Percentiles rank a stretch among this genome's conserved stretches.
phyloP scores from a whole-genome alignment of 2,797 vertebrate genomes.

The Tenualosa ilisha region DNA sequence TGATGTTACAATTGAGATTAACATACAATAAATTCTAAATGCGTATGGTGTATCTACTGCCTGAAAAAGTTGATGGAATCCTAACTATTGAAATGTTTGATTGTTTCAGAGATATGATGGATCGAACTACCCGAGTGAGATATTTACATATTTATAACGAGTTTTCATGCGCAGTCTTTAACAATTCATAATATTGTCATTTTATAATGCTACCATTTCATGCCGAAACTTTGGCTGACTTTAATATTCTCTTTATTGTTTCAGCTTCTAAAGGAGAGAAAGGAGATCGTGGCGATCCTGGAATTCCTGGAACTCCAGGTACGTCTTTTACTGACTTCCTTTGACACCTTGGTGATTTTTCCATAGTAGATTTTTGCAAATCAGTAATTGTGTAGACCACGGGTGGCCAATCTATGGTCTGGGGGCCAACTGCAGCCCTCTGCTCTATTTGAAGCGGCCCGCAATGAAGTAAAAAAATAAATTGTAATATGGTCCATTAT shows the following conservation, averaged over 20 bases:
- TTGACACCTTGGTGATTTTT: neutral
- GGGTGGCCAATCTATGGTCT: too few relatives aligned
- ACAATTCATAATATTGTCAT: neutral
- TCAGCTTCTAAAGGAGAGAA: conserved; percentile 86
- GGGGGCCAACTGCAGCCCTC: too few relatives aligned
- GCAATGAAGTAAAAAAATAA: too few relatives aligned
- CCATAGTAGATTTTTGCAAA: neutral
- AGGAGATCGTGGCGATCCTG: conserved; percentile 77
- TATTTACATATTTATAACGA: neutral
- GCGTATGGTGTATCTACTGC: neutral
- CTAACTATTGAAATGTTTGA: neutral
- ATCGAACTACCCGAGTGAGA: conserved; percentile 69
- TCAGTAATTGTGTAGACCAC: too few relatives aligned
- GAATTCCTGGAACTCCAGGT: conserved; percentile 85
- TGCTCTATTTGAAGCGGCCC: too few relatives aligned
- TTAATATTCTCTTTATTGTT: conserved; percentile 35
- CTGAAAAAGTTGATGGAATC: neutral
- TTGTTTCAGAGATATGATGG: conserved; percentile 71
- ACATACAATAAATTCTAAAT: neutral
- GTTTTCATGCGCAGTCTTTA: neutral
- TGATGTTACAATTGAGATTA: neutral
- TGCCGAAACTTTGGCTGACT: too few relatives aligned
- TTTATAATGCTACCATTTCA: neutral
- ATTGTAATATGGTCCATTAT: too few relatives aligned
- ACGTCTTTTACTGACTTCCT: conserved; percentile 32